Base-by-base conservation (phyloP, 1,140 invertebrate species). In the Sitodiplosis mosellana region DNA sequence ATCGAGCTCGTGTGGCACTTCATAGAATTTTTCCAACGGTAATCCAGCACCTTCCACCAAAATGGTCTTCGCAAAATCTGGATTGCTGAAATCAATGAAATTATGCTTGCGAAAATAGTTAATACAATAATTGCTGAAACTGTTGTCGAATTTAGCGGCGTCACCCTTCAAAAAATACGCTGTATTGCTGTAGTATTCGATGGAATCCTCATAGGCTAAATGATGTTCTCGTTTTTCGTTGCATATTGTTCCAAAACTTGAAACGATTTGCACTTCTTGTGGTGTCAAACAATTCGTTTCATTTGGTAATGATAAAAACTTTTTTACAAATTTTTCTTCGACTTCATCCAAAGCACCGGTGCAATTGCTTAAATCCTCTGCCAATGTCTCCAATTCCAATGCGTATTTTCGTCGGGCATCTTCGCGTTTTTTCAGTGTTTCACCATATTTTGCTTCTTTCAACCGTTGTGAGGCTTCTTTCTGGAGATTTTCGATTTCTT, bases 11-110 rank as follows among this genome's bases (percentile, higher is more conserved):
- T 68, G 58, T 34, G 68, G 48, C 2, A 80, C 53, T 1, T 71
- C 51, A 48, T 77, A 73, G n/a, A 71, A 60, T 15, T 67, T 50
- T 0, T 37, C 51, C 48, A 72, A 61, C 37, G 73, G 61, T 0
- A 69, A 57, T 4, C 73, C 72, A 52, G 69, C 71, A 14, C 71
- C 79, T 62, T 82, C 78, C 1, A 78, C 57, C 2, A 81, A 55
- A 2, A 77, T 53, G 54, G 74, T 77, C n/a, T 70, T 68, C 47
- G 61, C 59, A 56, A 81, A 79, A 63, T 81, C 78, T 8, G 76
- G 60, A 60, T 75, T 74, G 14, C 69, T 66, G 51, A 73, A 69
- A 50, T 63, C 62, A 0, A 60, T 53, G 50, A 67, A 74, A 15
- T 66, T 62, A 1, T 58, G 51, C 8, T 69, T 53, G 38, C 63